Evolutionary conservation across 2,113 vertebrate species (phyloP).

Genomic region (Plecotus auritus): DNA sequence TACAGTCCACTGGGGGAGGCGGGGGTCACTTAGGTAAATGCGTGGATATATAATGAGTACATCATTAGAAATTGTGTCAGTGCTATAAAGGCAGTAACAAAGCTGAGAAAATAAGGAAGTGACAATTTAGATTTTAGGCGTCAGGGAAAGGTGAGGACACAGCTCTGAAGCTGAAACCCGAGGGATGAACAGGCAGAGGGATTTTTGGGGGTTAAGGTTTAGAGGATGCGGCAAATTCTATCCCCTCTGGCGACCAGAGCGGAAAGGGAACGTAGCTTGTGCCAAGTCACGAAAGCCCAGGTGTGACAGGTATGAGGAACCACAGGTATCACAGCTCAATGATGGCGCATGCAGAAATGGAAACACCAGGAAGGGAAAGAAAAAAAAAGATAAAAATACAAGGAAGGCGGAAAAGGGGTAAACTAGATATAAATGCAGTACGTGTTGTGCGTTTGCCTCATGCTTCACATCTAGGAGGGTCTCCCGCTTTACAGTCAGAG

Average conservation of each 20-base stretch:
- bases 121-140: not conserved
- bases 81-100: not conserved
- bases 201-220: too few relatives aligned
- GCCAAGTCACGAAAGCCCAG: not conserved
- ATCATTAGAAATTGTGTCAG: not conserved
- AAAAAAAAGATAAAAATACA: not conserved
- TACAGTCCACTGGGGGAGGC: too few relatives aligned
- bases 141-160: not conserved
- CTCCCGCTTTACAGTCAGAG: not conserved
- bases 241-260: accelerated
- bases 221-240: not conserved
- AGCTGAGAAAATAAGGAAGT: not conserved
- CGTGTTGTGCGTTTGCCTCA: accelerated
- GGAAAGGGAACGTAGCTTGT: not conserved
- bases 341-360: not conserved
- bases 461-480: not conserved
- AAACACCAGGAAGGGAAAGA: not conserved
- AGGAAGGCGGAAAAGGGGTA: not conserved
- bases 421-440: not conserved
- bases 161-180: not conserved
- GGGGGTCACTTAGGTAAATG: not conserved
- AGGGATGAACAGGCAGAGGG: not conserved
- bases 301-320: not conserved
- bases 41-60: not conserved
- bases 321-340: accelerated